phyloP scores from a whole-genome alignment of 1,140 invertebrate genomes.

The Dolichoris vasculosae region DNA sequence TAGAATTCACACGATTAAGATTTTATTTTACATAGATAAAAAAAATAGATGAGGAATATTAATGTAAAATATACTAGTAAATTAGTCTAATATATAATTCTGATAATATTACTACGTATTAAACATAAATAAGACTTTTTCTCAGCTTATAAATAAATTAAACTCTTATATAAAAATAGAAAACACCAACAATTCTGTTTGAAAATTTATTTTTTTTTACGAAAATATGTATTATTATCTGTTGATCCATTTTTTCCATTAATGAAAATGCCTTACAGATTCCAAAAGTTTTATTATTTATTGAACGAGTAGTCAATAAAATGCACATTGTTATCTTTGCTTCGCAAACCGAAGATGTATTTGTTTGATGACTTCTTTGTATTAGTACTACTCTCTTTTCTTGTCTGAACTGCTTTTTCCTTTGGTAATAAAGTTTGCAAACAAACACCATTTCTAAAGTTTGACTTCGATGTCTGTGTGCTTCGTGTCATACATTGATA shows the following conservation, averaged over 20 bases:
- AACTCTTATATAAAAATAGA: background rate
- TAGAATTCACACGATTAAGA: no score
- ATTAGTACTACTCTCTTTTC: constrained; percentile 74
- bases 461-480: constrained; percentile 78
- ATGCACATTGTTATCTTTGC: constrained; percentile 58
- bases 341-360: constrained; percentile 77
- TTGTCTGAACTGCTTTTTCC: constrained; percentile 76
- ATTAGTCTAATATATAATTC: no score
- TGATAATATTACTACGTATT: no score
- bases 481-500: constrained; percentile 77
- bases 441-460: constrained; percentile 73
- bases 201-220: background rate
- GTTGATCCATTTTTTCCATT: no score
- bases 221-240: background rate
- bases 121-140: no score
- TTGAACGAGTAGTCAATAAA: constrained; percentile 24
- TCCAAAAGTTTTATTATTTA: constrained; percentile 20
- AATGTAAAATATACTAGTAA: no score
- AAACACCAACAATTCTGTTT: background rate
- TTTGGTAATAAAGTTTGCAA: constrained; percentile 75
- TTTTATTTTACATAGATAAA: no score
- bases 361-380: constrained; percentile 71
- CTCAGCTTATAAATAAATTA: background rate
- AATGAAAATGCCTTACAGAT: background rate
- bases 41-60: no score